Percentiles rank a stretch among this genome's conserved stretches.
Conservation (phyloP, 2,113 vertebrate genomes). For the Ptychochromis oligacanthus region DNA sequence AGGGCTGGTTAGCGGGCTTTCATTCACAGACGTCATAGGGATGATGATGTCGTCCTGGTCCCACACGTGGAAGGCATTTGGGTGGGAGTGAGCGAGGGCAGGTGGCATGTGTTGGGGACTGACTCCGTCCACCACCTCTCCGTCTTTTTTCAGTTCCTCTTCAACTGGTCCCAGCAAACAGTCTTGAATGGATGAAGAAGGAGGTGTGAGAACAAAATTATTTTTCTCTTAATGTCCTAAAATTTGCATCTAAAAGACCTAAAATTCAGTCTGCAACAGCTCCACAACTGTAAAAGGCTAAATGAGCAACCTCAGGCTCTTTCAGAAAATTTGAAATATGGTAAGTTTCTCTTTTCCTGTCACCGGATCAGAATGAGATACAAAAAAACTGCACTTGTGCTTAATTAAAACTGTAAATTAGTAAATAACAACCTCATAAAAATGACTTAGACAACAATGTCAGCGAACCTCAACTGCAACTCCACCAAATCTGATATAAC, state of each 20-base stretch:
- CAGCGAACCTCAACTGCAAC: neutral
- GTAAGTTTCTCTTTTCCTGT: too few relatives aligned
- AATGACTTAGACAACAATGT: neutral
- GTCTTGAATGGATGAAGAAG: constrained; percentile 64
- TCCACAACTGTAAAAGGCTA: neutral
- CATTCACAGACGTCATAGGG: constrained; percentile 39
- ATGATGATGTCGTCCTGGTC: constrained; percentile 79
- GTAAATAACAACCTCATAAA: fast-evolving
- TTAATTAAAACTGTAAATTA: neutral
- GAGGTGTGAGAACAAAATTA: neutral
- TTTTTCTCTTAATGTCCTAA: neutral
- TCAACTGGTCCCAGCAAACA: constrained; percentile 81
- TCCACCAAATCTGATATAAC: neutral
- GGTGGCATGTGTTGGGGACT: constrained; percentile 60
- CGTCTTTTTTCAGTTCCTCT: constrained; percentile 65
- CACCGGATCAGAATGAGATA: too few relatives aligned
- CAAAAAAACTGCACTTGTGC: neutral
- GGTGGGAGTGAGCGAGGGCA: constrained; percentile 68
- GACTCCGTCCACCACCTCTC: constrained; percentile 47
- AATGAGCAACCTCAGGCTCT: neutral
- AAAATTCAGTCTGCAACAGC: neutral
- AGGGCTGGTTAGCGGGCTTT: constrained; percentile 67
- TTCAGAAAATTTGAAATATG: neutral
- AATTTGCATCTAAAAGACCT: neutral
- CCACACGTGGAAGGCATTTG: constrained; percentile 82